phyloP scores from a whole-genome alignment of 2,113 vertebrate species.

The Martes martes region DNA sequence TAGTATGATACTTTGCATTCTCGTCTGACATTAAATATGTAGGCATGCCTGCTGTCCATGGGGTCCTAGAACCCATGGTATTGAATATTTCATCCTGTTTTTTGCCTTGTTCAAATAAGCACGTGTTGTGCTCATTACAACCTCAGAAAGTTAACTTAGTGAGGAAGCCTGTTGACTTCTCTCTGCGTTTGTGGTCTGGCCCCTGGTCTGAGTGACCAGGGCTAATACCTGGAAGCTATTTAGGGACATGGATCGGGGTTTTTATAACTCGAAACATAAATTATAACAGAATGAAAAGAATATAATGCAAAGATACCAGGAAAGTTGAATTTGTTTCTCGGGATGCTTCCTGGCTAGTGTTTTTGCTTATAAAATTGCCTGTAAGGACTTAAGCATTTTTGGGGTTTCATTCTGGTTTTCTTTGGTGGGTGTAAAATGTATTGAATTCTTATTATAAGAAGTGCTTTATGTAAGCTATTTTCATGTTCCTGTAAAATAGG shows the following conservation, averaged over 20 bases:
- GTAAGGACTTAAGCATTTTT: not conserved
- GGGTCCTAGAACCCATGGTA: too few species aligned
- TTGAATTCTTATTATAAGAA: not conserved
- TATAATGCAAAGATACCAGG: not conserved
- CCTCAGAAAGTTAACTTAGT: not conserved
- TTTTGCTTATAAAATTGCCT: not conserved
- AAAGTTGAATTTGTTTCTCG: not conserved
- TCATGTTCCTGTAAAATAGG: not conserved
- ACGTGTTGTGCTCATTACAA: not conserved
- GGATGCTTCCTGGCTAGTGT: not conserved
- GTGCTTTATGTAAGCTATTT: not conserved
- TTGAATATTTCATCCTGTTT: not conserved
- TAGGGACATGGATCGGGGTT: too few species aligned
- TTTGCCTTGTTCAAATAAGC: not conserved
- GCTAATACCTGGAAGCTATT: too few species aligned
- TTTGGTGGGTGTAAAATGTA: not conserved
- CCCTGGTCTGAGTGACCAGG: not conserved
- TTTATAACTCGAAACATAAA: not conserved
- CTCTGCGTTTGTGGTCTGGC: accelerated
- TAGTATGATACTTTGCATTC: not conserved
- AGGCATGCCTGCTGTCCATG: not conserved
- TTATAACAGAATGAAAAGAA: not conserved
- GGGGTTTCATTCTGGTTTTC: not conserved
- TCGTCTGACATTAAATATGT: not conserved
- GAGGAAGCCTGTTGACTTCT: not conserved